These are phyloP conservation scores for Ophraella communa DNA, from an alignment of 2,888 invertebrate species.

Conservation along the genomic window DNA sequence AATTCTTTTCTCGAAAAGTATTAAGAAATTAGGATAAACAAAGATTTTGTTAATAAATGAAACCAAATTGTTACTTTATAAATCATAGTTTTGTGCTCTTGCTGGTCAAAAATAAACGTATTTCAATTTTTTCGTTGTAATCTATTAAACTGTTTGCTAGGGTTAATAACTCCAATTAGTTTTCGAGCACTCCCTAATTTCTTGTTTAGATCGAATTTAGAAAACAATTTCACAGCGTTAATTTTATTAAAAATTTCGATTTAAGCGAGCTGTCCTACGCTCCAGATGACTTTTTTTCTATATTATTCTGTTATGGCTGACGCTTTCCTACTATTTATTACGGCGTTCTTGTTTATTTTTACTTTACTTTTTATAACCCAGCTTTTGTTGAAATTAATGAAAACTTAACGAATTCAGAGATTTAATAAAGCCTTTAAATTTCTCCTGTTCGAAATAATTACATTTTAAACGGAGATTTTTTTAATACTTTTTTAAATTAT, in stretches of 20 bases:
- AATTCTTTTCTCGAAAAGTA: too few species aligned
- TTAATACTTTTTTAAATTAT: background rate
- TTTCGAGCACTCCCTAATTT: background rate
- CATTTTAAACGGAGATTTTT: background rate
- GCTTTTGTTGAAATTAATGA: constrained; percentile 6
- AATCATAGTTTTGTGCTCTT: too few species aligned
- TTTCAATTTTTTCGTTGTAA: too few species aligned
- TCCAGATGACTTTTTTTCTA: background rate
- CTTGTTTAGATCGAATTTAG: background rate
- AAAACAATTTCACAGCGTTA: constrained; percentile 6
- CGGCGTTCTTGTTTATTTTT: background rate
- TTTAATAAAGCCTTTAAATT: background rate
- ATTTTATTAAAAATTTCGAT: constrained; percentile 10
- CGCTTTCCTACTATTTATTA: background rate
- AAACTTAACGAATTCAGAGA: constrained; percentile 5
- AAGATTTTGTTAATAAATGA: too few species aligned
- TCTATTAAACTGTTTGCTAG: background rate
- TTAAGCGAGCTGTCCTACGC: background rate
- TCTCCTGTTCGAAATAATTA: background rate
- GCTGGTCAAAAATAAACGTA: too few species aligned
- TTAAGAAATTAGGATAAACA: too few species aligned
- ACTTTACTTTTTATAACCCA: constrained; percentile 1
- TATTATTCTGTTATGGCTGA: background rate
- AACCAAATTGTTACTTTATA: too few species aligned
- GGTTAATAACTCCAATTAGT: background rate